Conservation (phyloP, 2,888 invertebrate species). For the Spialia ferax region DNA sequence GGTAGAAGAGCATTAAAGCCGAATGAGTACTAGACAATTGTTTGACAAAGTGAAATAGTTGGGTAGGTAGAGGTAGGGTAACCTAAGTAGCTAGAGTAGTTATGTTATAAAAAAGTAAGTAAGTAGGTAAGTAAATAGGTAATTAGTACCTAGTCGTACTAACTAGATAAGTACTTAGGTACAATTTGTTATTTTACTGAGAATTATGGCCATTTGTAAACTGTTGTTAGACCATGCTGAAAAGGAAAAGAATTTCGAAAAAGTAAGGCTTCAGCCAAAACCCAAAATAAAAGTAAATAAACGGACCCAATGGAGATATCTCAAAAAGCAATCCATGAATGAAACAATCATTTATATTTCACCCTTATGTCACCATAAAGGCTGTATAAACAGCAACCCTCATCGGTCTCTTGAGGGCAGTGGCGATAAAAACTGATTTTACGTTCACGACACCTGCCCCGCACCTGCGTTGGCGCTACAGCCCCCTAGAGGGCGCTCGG, state of each 20-base stretch:
- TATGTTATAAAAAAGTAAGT: too few relatives aligned
- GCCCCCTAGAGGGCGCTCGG: conserved; percentile 29
- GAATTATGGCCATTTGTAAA: too few relatives aligned
- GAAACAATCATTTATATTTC: conserved; percentile 38
- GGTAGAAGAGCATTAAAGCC: not conserved
- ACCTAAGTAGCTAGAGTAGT: too few relatives aligned
- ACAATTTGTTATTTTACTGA: too few relatives aligned
- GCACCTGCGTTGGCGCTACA: conserved; percentile 17
- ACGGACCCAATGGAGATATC: conserved; percentile 7
- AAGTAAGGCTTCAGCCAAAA: not conserved
- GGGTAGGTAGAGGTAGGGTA: too few relatives aligned
- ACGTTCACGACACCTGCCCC: conserved; percentile 45
- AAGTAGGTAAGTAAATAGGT: too few relatives aligned
- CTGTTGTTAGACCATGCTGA: too few relatives aligned
- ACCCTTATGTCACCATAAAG: conserved; percentile 34
- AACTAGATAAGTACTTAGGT: too few relatives aligned
- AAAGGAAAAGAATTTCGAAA: not conserved
- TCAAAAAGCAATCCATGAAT: conserved; percentile 35
- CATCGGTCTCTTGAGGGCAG: conserved; percentile 38
- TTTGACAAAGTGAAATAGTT: too few relatives aligned
- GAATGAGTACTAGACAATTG: too few relatives aligned
- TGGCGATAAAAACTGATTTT: conserved; percentile 45
- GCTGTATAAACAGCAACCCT: conserved; percentile 24
- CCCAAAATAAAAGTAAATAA: not conserved
- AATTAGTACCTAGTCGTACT: too few relatives aligned